These are phyloP conservation scores for Neotoma lepida DNA, from an alignment of 2,113 vertebrate species.

Conservation along the genomic window DNA sequence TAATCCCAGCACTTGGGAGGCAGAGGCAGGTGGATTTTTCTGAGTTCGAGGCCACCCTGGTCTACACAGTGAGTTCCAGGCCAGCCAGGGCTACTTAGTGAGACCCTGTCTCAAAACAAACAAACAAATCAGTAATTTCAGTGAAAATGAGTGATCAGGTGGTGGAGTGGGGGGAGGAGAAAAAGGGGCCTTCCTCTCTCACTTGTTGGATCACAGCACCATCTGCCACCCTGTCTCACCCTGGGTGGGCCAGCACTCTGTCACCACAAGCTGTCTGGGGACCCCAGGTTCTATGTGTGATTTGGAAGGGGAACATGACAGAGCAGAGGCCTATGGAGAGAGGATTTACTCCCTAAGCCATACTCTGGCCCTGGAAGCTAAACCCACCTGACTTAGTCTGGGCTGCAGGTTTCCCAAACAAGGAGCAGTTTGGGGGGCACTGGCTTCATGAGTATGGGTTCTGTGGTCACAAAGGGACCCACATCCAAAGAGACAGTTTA, in stretches of 20 bases:
- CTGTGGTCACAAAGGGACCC: accelerated
- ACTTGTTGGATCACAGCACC: not conserved
- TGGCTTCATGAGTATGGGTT: not conserved
- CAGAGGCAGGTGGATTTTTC: not conserved
- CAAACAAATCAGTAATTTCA: not conserved
- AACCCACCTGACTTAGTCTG: not conserved
- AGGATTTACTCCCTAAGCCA: not conserved
- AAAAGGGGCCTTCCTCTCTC: no score
- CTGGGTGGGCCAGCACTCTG: not conserved
- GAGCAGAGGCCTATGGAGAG: not conserved
- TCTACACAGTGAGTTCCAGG: not conserved
- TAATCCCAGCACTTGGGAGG: not conserved
- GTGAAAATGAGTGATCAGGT: not conserved
- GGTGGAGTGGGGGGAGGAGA: not conserved
- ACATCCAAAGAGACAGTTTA: not conserved
- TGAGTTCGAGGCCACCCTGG: not conserved
- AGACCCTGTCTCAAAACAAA: not conserved
- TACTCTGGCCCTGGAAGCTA: not conserved
- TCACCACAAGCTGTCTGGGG: not conserved
- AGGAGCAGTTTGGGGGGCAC: not conserved
- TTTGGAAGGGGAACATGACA: not conserved
- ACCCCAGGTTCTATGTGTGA: not conserved
- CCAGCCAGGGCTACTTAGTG: not conserved
- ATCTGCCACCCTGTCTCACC: not conserved
- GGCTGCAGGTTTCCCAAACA: not conserved